Conservation (phyloP, 2,113 vertebrate species). For the Tretioscincus oriximinensis region DNA sequence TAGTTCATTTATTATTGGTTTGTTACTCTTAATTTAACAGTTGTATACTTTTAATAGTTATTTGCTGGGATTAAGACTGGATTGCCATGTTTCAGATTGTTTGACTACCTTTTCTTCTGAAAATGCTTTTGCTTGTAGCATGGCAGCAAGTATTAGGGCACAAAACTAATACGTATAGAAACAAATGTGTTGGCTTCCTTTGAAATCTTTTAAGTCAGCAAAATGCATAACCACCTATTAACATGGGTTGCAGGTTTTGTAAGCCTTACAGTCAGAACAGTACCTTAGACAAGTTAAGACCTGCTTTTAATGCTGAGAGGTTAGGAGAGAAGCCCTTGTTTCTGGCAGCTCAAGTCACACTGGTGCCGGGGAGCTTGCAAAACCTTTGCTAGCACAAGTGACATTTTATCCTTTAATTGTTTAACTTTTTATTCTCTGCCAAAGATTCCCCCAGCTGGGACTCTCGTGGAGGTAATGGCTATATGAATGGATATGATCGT, state of each 20-base stretch:
- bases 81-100: background rate
- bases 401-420: constrained; percentile 6
- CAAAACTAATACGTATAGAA: background rate
- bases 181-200: background rate
- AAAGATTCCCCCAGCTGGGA: constrained; percentile 76
- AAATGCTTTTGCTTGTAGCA: constrained; percentile 16
- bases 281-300: background rate
- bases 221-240: background rate
- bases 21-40: background rate
- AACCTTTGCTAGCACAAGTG: background rate
- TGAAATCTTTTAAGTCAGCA: background rate
- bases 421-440: constrained; percentile 24
- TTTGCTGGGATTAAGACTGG: background rate
- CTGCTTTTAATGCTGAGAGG: background rate
- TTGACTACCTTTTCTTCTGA: background rate
- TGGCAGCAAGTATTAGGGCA: constrained; percentile 8
- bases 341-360: constrained; percentile 15
- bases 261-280: background rate
- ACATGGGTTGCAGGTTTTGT: constrained; percentile 5
- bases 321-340: background rate
- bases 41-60: background rate
- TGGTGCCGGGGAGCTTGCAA: constrained; percentile 17
- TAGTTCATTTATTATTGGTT: background rate
- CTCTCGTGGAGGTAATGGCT: constrained; percentile 75
- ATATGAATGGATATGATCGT: constrained; percentile 78